Base-by-base conservation (phyloP, 1,140 invertebrate species). In the Oscheius sp. region DNA sequence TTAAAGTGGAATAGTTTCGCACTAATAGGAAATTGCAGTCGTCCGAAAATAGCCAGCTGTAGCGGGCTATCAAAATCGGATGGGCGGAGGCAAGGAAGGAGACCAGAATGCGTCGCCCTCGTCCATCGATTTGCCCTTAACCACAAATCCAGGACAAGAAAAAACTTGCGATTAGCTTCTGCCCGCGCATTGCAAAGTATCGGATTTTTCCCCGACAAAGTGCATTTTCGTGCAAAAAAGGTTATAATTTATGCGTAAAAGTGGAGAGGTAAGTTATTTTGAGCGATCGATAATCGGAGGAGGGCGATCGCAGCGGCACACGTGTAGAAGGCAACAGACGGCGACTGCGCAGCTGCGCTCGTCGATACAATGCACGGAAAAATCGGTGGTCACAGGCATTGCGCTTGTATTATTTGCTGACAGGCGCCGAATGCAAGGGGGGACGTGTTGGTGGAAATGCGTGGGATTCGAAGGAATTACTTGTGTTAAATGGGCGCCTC, bases 81-180 rank as follows among this genome's bases (percentile, higher is more conserved):
- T 55, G 49, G 49, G 49, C 49, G 49, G 49, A 23, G 49, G 49
- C 23, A 23, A 23, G 23, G 23, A 55, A 7, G 49, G 49, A 55
- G 49, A 55, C 49, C 49, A 55, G 49, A 55, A 55, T 55, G 49
- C 49, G 49, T 55, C 49, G 49, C 49, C 49, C 49, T 55, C 49
- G 7, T 23, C 23, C 49, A 55, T 55, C 49, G 49, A 55, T 55
- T 23, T 55, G 49, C 23, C 49, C 49, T 55, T 55, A 23, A 15
- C 23, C 49, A 55, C 49, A 55, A 55, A 55, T 55, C 49, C 49
- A 15, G 23, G 49, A 55, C 49, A 55, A 55, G 23, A 55, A 55
- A 55, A 55, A 55, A 55, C 49, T 13, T 23, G 49, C 49, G 23
- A 7, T 55, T 13, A 23, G 7, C 28, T 26, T 23, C n/a, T 42